Evolutionary conservation across 2,888 invertebrate genomes (phyloP), one percentile per base, ranked within the genome.

Genomic region (Prenolepis imparis): DNA sequence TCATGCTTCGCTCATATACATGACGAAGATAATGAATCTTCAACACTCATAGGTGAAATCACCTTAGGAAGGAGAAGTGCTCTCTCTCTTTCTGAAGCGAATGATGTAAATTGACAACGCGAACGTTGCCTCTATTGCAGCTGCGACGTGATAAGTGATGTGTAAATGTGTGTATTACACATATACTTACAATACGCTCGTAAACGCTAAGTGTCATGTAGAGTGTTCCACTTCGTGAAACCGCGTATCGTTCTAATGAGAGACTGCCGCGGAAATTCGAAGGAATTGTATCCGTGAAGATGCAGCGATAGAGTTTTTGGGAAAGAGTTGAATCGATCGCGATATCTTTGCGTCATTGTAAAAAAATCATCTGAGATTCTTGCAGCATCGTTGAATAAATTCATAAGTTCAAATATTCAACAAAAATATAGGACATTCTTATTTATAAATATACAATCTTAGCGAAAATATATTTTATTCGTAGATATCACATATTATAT

Each of bases 101-200:
- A 48, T 48, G 6, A 70, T 70, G 78, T 59, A 78, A 78, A 78
- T 70, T 78, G 78, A 21, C 57, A 77, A 55, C 24, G 52, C 36
- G 28, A 73, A 36, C 48, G 57, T 78, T 59, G 67, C 70, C 39
- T 59, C 52, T 21, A 57, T 11, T 32, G 52, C 18, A 8, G 32
- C 57, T 57, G 32, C 11, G 18, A 78, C 70, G 70, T 70, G 41
- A 68, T 59, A 70, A 4, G 57, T 21, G 36, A 36, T 36, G 55
- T 78, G 70, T 68, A 70, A 68, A 44, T 67, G 78, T 44, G 32
- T 36, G 36, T 36, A 36, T 68, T 70, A 78, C 18, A 44, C 44
- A 18, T 18, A 36, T 59, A 32, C 44, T 78, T 78, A 59, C 36
- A 9, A 11, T 15, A 15, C 52, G 32, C 21, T 11, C 8, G 41